Percentiles rank a stretch among this genome's conserved stretches.
These are phyloP conservation scores for Chrysemys picta DNA, from an alignment of 2,113 vertebrate species.

Conservation along the genomic window DNA sequence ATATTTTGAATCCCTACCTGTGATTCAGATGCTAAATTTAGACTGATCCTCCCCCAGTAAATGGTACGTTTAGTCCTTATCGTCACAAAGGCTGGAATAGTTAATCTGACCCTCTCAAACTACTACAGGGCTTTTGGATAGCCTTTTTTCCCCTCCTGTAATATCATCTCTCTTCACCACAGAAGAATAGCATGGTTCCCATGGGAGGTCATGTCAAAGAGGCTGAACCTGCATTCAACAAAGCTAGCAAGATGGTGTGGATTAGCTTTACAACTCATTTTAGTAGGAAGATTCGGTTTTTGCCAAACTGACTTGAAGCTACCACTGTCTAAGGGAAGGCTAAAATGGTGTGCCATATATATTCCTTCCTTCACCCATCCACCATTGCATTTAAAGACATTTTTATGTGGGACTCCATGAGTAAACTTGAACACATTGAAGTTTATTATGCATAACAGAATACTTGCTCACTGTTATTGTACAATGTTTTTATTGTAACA, in stretches of 20 bases:
- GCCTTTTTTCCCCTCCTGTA: background rate
- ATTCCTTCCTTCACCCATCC: background rate
- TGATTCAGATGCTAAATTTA: background rate
- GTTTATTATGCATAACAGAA: accelerated
- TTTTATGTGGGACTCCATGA: background rate
- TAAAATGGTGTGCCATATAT: background rate
- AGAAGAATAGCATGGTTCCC: background rate
- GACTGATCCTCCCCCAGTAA: background rate
- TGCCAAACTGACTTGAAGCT: background rate
- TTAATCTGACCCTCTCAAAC: background rate
- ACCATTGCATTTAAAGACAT: background rate
- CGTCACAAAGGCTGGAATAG: background rate
- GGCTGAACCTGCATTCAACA: background rate
- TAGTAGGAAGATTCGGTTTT: background rate
- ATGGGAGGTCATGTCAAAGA: background rate
- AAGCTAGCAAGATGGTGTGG: background rate
- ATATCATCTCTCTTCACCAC: background rate
- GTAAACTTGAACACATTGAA: background rate
- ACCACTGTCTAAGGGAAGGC: background rate
- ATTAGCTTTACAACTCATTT: background rate
- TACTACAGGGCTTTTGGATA: background rate
- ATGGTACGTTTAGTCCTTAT: background rate
- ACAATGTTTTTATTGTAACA: background rate
- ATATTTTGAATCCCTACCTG: background rate
- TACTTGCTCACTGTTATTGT: background rate